Percentiles rank a stretch among this genome's conserved stretches.
Conservation (phyloP, 2,888 invertebrate species). For the Archips crataeganus region DNA sequence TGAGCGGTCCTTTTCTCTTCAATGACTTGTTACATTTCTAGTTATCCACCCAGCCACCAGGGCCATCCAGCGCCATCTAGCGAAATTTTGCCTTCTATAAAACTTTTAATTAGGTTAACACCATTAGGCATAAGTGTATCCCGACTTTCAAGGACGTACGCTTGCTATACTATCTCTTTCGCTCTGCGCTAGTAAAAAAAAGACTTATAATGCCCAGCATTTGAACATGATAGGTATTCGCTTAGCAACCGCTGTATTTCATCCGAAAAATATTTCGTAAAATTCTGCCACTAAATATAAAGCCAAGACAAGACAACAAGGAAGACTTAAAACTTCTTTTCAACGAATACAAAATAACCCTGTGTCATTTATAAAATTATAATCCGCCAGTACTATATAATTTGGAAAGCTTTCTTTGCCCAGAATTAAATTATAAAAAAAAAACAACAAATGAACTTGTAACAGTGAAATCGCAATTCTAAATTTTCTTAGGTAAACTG, state of each 20-base stretch:
- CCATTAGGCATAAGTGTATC: no score
- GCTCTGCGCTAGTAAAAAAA: neutral
- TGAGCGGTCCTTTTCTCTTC: no score
- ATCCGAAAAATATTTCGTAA: neutral
- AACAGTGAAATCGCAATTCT: neutral
- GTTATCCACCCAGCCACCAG: no score
- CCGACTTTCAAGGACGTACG: neutral
- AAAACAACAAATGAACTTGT: neutral
- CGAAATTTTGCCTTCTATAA: no score
- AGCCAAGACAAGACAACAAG: neutral
- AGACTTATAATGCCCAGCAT: neutral
- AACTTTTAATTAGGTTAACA: no score
- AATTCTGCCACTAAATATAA: neutral
- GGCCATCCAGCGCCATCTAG: no score
- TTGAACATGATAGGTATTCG: neutral
- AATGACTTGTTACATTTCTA: no score
- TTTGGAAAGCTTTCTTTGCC: neutral
- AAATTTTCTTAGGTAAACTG: neutral
- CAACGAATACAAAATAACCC: conserved; percentile 6
- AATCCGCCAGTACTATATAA: neutral
- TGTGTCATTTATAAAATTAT: neutral
- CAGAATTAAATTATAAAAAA: neutral
- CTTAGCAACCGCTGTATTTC: neutral
- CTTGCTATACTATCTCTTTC: conserved; percentile 2
- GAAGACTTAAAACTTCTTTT: conserved; percentile 13